Base-by-base conservation (phyloP, 37 sponge, comb jelly and placozoan species). In the Diacarnus erythraeanus region DNA sequence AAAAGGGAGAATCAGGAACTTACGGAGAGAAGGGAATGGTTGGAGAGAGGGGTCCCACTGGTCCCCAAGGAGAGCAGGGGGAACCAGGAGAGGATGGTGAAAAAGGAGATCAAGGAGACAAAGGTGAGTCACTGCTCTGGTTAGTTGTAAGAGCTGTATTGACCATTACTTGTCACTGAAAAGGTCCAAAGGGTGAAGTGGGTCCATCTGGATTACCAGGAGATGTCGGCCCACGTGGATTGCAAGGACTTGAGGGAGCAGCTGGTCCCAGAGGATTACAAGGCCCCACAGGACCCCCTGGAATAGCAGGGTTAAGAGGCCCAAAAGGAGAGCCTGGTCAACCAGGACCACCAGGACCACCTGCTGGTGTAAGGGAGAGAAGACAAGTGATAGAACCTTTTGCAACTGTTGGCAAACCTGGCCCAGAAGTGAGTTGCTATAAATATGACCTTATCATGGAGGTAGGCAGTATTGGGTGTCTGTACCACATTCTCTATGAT, bases 271-370 rank as follows among this genome's bases (percentile, higher is more conserved):
- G 5, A 61, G 64, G 64, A 27, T 25, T 25, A 29, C n/a, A 61
- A 61, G 64, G 64, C 5, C 64, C 64, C 4, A 15, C 5, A 27
- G 64, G 64, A 6, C 64, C 64, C 9, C 18, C 9, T 20, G 64
- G 64, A 6, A 6, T 15, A 23, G 5, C 29, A 20, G 64, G 64
- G 20, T 6, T 20, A 27, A 15, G 29, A 42, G 71, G 71, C 22
- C 38, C 71, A 35, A 38, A 40, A 15, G 71, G 71, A 40, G 71
- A 38, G 8, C 71, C 71, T 23, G 71, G 71, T 1, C 71, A n/a
- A n/a, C 71, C 71, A 40, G 71, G 71, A 31, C 17, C 18, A 33
- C 38, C 37, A 37, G 69, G 38, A 68, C 38, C 38, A 68, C 6
- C 51, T 47, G 51, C n/a, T n/a, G n/a, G n/a, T n/a, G n/a, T n/a